phyloP scores from a whole-genome alignment of 2,113 vertebrate species.

The Oncorhynchus tshawytscha region DNA sequence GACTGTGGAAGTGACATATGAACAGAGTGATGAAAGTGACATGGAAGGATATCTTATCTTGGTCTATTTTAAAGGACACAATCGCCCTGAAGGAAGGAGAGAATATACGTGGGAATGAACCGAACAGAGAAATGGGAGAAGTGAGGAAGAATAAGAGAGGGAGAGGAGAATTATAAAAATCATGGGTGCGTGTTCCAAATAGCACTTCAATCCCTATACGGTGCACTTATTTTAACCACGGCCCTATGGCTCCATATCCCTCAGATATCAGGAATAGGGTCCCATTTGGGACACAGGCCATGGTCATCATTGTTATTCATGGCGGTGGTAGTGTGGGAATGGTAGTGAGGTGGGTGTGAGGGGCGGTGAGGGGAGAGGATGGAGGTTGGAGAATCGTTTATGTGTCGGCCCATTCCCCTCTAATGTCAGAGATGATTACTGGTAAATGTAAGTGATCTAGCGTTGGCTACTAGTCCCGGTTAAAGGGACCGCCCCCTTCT shows the following conservation, averaged over 20 bases:
- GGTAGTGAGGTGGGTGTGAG: background rate
- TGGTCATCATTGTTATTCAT: conserved; percentile 35
- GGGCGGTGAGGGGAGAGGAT: conserved; percentile 17
- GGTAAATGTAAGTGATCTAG: conserved; percentile 64
- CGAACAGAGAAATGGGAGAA: conserved; percentile 4
- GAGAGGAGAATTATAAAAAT: no score
- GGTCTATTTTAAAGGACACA: conserved; percentile 53
- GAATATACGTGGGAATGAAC: conserved; percentile 3
- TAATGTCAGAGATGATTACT: conserved; percentile 66
- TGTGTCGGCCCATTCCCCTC: conserved; percentile 63
- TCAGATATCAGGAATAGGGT: no score
- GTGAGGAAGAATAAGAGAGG: background rate
- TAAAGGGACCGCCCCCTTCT: conserved; percentile 37
- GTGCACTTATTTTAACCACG: no score
- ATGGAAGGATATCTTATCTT: conserved; percentile 46
- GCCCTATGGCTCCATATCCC: no score
- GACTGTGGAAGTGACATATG: conserved; percentile 50
- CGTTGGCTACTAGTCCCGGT: conserved; percentile 53
- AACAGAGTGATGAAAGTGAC: conserved; percentile 61
- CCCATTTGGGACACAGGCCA: background rate
- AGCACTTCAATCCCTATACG: no score
- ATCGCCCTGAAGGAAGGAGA: conserved; percentile 44
- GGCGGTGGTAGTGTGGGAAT: background rate
- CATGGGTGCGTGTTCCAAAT: no score
- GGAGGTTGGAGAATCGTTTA: conserved; percentile 63